Evolutionary conservation across 2,888 invertebrate genomes (phyloP).

Genomic region (Hipparchia semele): DNA sequence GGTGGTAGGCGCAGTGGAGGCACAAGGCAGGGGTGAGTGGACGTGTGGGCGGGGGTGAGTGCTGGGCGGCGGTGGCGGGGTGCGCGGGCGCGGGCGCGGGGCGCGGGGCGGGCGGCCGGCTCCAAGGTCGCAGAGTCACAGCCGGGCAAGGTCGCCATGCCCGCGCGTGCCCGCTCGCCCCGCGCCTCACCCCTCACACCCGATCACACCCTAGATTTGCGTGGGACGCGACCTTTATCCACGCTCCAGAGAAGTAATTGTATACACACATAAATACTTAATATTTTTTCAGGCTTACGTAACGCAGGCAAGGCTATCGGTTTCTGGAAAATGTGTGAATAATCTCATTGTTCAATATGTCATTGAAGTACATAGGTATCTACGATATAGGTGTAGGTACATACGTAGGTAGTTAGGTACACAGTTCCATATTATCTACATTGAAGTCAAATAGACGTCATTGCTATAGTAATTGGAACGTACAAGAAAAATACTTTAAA

Average conservation of each 20-base stretch:
- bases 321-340: slow-evolving; percentile 39
- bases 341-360: slow-evolving; percentile 28
- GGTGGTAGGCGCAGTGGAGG: slow-evolving; percentile 60
- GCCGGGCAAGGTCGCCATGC: slow-evolving; percentile 82
- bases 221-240: slow-evolving; percentile 82
- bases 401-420: neutral
- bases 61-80: slow-evolving; percentile 43
- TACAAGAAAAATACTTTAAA: too few relatives aligned
- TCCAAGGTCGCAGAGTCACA: slow-evolving; percentile 83
- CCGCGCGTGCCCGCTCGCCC: slow-evolving; percentile 72
- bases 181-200: slow-evolving; percentile 58
- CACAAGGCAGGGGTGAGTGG: slow-evolving; percentile 47
- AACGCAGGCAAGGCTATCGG: slow-evolving; percentile 46
- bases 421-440: too few relatives aligned
- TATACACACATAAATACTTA: slow-evolving; percentile 66
- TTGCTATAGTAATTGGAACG: too few relatives aligned
- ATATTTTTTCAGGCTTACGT: slow-evolving; percentile 64
- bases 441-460: too few relatives aligned
- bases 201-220: slow-evolving; percentile 73
- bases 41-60: slow-evolving; percentile 40
- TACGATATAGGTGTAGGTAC: neutral
- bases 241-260: slow-evolving; percentile 78
- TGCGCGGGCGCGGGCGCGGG: slow-evolving; percentile 43
- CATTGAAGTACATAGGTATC: slow-evolving; percentile 25
- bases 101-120: slow-evolving; percentile 56